Evolutionary conservation across 2,113 vertebrate species (phyloP), one percentile per base, ranked within the genome.

Genomic region (Mesoclemmys tuberculata): DNA sequence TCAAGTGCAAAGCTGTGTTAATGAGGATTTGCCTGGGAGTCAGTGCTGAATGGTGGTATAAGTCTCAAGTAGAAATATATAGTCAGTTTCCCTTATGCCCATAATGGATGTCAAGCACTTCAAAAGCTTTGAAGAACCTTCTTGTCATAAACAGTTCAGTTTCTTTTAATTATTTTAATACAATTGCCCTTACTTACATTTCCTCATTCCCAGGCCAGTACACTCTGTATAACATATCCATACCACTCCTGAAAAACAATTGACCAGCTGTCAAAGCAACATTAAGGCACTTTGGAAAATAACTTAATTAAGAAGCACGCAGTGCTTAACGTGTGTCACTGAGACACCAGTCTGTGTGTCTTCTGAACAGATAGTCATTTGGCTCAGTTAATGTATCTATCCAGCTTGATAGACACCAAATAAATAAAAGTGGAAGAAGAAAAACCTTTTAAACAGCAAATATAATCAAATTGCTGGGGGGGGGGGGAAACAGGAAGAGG

Each of bases 241-340:
- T 10, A 71, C 26, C 2, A 31, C 46, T 84, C 19, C 27, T 31
- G 44, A 58, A 10, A 93, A 83, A 31, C 35, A 93, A 58, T 8
- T 22, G 7, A 90, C 90, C 78, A 93, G 52, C 78, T 93, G 92
- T 44, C 56, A 88, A 81, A 91, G 68, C 48, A 93, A 91, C 48
- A 92, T 68, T 88, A 68, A 95, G 91, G 85, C 10, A 87, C 75
- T 93, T 80, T 87, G 91, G 81, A 96, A 95, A 97, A 89, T 87
- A 94, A 91, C 58, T 93, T 84, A 38, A 90, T 95, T 92, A 96
- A 93, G 29, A 95, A 94, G 51, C 9, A 80, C 54, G 46, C 31
- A 6, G 27, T 1, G 22, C 71, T 94, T 92, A 79, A 52, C 88
- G 56, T 71, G 77, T 90, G 79, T 82, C 89, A 85, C 31, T 55